Evolutionary conservation across 2,888 invertebrate species (phyloP), one percentile per base, ranked within the genome.

Genomic region (Galerucella calmariensis): DNA sequence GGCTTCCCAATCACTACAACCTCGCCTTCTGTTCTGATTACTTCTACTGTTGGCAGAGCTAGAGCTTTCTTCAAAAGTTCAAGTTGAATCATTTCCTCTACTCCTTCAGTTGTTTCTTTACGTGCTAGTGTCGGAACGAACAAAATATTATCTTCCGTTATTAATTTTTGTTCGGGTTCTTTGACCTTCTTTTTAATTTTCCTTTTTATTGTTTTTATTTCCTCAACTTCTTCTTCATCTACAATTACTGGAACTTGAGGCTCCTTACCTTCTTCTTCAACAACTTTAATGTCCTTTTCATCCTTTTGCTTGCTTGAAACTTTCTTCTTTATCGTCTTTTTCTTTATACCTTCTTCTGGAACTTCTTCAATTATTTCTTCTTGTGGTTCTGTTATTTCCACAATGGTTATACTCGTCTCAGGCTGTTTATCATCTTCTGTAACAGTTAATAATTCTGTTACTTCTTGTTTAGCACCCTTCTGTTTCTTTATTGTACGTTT

Each of bases 291-390:
- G 56, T 88, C 84, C 79, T 84, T 86, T 62, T 83, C 80, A 72
- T 84, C 88, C 77, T 79, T 86, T 8, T 85, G 86, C 78, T 88
- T 88, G 69, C 84, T 88, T 59, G 87, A 86, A 0, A 85, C 78
- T 62, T 87, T 84, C 62, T 85, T 88, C 77, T 88, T 89, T 14
- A 89, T 88, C 1, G 88, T 82, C 73, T 88, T 41, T 41, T 41
- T 41, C 35, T 41, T 41, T 41, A 8, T 27, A 81, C 78, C n/a
- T 81, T 79, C 74, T 62, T 77, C 75, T 58, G 82, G 81, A 24
- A 83, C 76, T 79, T 84, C 77, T 70, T 73, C 66, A 24, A 80
- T 70, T 12, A 69, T 79, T 75, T 75, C 75, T 14, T 82, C 82
- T 79, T 85, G 83, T 58, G 75, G 84, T 79, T 27, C 83, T 87